phyloP scores from a whole-genome alignment of 2,113 vertebrate species.

The Apus apus region DNA sequence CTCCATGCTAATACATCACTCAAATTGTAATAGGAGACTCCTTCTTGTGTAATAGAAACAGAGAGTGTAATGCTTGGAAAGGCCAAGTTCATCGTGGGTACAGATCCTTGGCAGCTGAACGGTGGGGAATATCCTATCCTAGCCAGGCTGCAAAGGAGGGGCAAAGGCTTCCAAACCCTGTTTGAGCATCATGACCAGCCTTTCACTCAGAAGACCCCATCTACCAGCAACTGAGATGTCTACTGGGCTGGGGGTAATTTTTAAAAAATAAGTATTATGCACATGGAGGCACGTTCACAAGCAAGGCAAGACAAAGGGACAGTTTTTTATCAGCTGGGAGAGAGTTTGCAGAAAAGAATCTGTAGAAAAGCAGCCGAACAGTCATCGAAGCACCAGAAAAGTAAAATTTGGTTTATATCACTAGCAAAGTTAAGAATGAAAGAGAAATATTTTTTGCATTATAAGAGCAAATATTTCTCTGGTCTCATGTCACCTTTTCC shows the following conservation, averaged over 20 bases:
- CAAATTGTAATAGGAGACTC: conserved; percentile 6
- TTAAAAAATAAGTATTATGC: rapidly evolving
- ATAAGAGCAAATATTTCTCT: conserved; percentile 47
- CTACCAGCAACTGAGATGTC: neutral
- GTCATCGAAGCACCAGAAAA: neutral
- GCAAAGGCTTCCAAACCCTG: neutral
- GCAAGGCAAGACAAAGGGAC: neutral
- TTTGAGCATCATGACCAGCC: neutral
- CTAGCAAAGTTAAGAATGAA: conserved; percentile 31
- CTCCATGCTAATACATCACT: conserved; percentile 6
- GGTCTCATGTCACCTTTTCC: conserved; percentile 65
- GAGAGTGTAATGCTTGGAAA: neutral
- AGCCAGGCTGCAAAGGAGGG: neutral
- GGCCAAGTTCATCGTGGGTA: neutral
- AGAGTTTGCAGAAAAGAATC: neutral
- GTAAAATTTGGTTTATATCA: neutral
- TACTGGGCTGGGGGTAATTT: neutral
- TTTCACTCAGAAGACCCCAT: rapidly evolving
- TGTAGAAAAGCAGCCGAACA: neutral
- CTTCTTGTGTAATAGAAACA: neutral
- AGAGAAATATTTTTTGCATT: conserved; percentile 37
- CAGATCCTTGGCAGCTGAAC: neutral
- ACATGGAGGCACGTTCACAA: neutral
- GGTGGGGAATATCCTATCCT: rapidly evolving
- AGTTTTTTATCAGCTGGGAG: neutral